Base-by-base conservation (phyloP, 2,888 invertebrate genomes). In the Phengaris alcon region DNA sequence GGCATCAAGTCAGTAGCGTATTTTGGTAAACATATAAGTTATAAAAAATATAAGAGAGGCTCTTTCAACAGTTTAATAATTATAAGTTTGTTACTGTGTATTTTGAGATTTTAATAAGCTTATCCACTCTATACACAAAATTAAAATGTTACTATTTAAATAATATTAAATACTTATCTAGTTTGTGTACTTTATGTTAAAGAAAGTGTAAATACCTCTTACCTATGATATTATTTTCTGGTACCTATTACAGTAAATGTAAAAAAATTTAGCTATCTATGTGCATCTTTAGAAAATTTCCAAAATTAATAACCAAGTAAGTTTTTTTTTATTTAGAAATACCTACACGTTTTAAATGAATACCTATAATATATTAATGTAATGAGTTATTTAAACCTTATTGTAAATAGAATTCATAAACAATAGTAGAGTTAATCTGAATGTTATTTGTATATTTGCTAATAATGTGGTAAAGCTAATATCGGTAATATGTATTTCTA, bases 401-500 rank as follows among this genome's bases (percentile, higher is more conserved):
- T 70, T 80, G 80, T 81, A 79, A 77, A 80, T 82, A 80, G 75
- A 77, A 79, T 70, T 79, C 78, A 78, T 81, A 76, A 78, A 77
- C 68, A 68, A 73, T 75, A 77, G 70, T 74, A 73, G 75, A 73
- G 69, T 74, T 73, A 76, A 79, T 79, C 77, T 81, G 77, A 78
- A 78, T 75, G 76, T 77, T 79, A 77, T 81, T 79, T 80, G 80
- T 80, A 81, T 79, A 81, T 78, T 80, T 79, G 78, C 77, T 79
- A 78, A 68, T 76, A 76, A 46, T 79, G 78, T 80, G 79, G 75
- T 78, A 77, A 76, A 75, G 77, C 77, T 76, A 77, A 81, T 80
- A 85, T 82, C 85, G 78, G 82, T 35, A 35, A 35, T 22, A 84
- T 72, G 72, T 72, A 85, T 85, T 81, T 84, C 82, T 85, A 84